Base-by-base conservation (phyloP, 2,888 invertebrate genomes). In the Microplitis deprimator region DNA sequence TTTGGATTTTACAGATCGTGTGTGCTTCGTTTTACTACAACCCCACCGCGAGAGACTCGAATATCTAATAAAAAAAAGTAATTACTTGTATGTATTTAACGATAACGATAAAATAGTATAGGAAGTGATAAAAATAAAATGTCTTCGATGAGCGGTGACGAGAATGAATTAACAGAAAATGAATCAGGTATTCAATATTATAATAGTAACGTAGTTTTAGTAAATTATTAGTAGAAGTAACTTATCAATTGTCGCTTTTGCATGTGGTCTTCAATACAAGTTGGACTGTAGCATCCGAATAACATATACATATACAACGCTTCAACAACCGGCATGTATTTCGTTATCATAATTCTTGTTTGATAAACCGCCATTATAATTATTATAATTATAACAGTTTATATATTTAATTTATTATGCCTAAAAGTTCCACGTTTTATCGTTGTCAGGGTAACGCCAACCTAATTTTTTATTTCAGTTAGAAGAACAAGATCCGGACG, bases 401-500 rank as follows among this genome's bases (percentile, higher is more conserved):
- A 38, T 29, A 29, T 29, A 29, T 64, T 60, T 1, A 39, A 13
- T 67, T 41, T 29, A 77, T 70, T 60, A 17, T 17, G 13, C 38
- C 67, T 59, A 16, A 68, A 68, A 17, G 60, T 16, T 20, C 10
- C 40, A 68, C 67, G 59, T 50, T 73, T 77, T 67, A 62, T 64
- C 29, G 41, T 68, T 17, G 8, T 60, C 67, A 62, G 29, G 68
- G 69, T 67, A 40, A 67, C 71, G 65, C 65, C 67, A 50, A 73
- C 60, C 75, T 69, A 68, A 68, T 65, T 71, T 67, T 76, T 41
- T n/a, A 7, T 82, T 84, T 59, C 80, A 92, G 93, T 91, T 59
- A 90, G 93, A 71, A 91, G 92, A 61, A 93, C 93, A 17, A 91
- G 93, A 70, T 93, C 93, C 1, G 92, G 92, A 13, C 91, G 93